These are phyloP conservation scores for Seladonia tumulorum DNA, from an alignment of 2,888 invertebrate species.

Conservation along the genomic window DNA sequence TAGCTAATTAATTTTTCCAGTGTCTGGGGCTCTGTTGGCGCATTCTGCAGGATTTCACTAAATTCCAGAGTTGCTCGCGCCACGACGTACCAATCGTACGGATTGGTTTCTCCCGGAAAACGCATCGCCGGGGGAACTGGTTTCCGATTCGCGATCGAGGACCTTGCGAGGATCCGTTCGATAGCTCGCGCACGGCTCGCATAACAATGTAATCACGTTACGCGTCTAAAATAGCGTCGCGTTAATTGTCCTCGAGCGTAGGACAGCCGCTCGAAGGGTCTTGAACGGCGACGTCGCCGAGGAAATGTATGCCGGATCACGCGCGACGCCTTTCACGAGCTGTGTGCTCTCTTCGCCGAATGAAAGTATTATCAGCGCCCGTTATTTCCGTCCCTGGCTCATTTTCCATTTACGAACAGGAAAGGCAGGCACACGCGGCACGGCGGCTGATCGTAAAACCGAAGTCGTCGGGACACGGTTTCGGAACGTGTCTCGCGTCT, in stretches of 20 bases:
- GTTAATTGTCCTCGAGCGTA: constrained; percentile 21
- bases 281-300: background rate
- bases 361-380: constrained; percentile 43
- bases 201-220: background rate
- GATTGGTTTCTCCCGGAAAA: background rate
- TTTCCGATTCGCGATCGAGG: background rate
- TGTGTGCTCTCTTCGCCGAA: constrained; percentile 28
- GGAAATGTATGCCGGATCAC: constrained; percentile 46
- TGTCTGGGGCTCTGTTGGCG: too few species aligned
- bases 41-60: too few species aligned
- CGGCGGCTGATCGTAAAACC: background rate
- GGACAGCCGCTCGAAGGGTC: background rate
- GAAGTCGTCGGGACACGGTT: background rate
- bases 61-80: too few species aligned
- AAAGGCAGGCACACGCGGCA: background rate
- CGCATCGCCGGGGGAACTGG: background rate
- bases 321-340: constrained; percentile 27
- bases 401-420: constrained; percentile 29
- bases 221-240: constrained; percentile 10
- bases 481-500: background rate
- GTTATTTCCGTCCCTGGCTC: constrained; percentile 42
- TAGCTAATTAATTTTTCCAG: too few species aligned
- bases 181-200: background rate
- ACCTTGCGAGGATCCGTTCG: background rate
- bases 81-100: background rate